Evolutionary conservation across 2,888 invertebrate species (phyloP).

Genomic region (Pheosia tremula): DNA sequence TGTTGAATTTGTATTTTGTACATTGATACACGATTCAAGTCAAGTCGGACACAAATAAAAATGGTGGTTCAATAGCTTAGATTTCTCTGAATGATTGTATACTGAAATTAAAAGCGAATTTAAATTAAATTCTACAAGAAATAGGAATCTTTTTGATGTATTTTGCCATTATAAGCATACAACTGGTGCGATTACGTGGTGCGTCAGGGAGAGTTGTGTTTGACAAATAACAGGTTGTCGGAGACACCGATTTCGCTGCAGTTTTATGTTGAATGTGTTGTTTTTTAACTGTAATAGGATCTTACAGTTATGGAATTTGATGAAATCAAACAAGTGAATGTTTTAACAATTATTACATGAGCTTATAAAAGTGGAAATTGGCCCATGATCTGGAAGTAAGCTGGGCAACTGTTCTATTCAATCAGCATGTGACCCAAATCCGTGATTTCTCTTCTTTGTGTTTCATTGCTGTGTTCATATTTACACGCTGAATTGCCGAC

Average conservation of each 20-base stretch:
- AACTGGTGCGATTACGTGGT: slow-evolving; percentile 67
- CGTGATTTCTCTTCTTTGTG: slow-evolving; percentile 81
- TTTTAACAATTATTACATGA: slow-evolving; percentile 17
- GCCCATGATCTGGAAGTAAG: slow-evolving; percentile 44
- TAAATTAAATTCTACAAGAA: slow-evolving; percentile 43
- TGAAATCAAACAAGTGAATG: slow-evolving; percentile 24
- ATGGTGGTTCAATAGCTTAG: slow-evolving; percentile 77
- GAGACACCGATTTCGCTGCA: slow-evolving; percentile 78
- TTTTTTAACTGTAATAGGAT: slow-evolving; percentile 53
- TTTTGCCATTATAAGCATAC: slow-evolving; percentile 47
- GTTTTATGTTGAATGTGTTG: slow-evolving; percentile 69
- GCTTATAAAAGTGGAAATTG: slow-evolving; percentile 21
- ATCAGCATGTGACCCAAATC: slow-evolving; percentile 84
- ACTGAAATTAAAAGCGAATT: slow-evolving; percentile 54
- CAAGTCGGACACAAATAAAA: slow-evolving; percentile 80
- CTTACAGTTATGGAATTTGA: slow-evolving; percentile 35
- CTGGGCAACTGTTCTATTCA: slow-evolving; percentile 63
- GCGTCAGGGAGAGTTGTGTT: slow-evolving; percentile 70
- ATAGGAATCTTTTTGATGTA: slow-evolving; percentile 50
- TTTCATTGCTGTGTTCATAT: slow-evolving; percentile 51
- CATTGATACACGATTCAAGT: slow-evolving; percentile 67
- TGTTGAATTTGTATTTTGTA: slow-evolving; percentile 35
- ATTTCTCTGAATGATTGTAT: slow-evolving; percentile 67
- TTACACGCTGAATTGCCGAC: slow-evolving; percentile 35
- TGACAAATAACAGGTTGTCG: slow-evolving; percentile 84